phyloP scores from a whole-genome alignment of 1,140 invertebrate genomes.

The Diabrotica undecimpunctata region DNA sequence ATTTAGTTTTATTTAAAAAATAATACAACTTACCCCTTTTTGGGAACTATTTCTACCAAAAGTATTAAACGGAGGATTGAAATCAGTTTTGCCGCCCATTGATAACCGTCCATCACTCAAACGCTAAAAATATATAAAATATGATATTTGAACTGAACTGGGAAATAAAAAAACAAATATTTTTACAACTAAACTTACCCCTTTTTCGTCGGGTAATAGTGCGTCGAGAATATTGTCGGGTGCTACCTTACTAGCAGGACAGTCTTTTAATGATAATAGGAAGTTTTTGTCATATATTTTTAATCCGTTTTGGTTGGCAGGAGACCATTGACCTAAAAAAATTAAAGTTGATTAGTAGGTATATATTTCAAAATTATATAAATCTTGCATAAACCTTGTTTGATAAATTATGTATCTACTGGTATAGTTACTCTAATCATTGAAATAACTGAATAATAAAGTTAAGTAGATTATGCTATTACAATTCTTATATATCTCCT shows the following conservation, averaged over 20 bases:
- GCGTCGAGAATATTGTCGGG: conserved; percentile 59
- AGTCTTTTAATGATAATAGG: conserved; percentile 67
- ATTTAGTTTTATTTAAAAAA: conserved; percentile 27
- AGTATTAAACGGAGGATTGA: conserved; percentile 34
- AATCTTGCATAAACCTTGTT: background rate
- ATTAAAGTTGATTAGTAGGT: background rate
- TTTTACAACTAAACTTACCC: conserved; percentile 24
- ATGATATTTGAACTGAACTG: background rate
- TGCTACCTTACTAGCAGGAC: conserved; percentile 69
- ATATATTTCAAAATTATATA: conserved; percentile 4
- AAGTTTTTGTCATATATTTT: conserved; percentile 80
- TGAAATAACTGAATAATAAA: conserved; percentile 4
- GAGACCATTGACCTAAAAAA: conserved; percentile 76
- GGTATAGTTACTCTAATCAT: conserved; percentile 9
- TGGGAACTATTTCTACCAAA: conserved; percentile 36
- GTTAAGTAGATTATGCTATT: conserved; percentile 6
- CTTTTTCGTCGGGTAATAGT: conserved; percentile 32
- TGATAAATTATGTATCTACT: background rate
- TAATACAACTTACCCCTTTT: conserved; percentile 36
- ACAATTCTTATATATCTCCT: conserved; percentile 9
- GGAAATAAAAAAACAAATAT: background rate
- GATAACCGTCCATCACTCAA: conserved; percentile 31
- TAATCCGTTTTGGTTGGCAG: conserved; percentile 73
- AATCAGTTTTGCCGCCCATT: conserved; percentile 37
- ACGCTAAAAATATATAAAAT: conserved; percentile 23